These are phyloP conservation scores for Philopotamus ludificatus DNA, from an alignment of 1,140 invertebrate genomes.

Conservation along the genomic window DNA sequence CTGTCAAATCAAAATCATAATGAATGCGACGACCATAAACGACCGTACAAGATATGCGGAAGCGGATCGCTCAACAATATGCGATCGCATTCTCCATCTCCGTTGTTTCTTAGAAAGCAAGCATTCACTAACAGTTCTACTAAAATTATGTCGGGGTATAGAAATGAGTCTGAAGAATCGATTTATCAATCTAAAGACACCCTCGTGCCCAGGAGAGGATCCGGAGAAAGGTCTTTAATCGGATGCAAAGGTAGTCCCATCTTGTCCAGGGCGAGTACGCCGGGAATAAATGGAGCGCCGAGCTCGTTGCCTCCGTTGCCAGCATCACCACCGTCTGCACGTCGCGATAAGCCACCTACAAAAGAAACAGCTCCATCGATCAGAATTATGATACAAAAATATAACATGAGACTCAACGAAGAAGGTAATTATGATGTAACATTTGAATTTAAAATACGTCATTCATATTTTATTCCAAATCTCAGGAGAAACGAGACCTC, in stretches of 20 bases:
- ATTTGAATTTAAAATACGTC: background rate
- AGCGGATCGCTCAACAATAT: slow-evolving; percentile 34
- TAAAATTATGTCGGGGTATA: slow-evolving; percentile 22
- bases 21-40: slow-evolving; percentile 19
- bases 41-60: slow-evolving; percentile 21
- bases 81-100: slow-evolving; percentile 36
- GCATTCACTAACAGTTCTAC: slow-evolving; percentile 25
- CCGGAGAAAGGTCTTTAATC: slow-evolving; percentile 31
- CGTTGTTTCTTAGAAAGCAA: slow-evolving; percentile 29
- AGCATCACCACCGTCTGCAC: slow-evolving; percentile 55
- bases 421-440: slow-evolving; percentile 45
- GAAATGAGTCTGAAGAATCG: slow-evolving; percentile 39
- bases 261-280: slow-evolving; percentile 47
- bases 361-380: slow-evolving; percentile 68
- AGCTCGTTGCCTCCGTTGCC: slow-evolving; percentile 56
- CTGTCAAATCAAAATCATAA: background rate
- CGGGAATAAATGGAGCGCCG: slow-evolving; percentile 37
- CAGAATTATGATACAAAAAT: slow-evolving; percentile 65
- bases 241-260: slow-evolving; percentile 41
- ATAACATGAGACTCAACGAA: slow-evolving; percentile 61
- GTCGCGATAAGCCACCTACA: slow-evolving; percentile 51
- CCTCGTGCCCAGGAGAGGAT: slow-evolving; percentile 29
- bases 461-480: background rate
- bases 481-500: slow-evolving; percentile 24
- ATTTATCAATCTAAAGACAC: slow-evolving; percentile 32